phyloP scores from a whole-genome alignment of 2,113 vertebrate species.

The Strigops habroptila region DNA sequence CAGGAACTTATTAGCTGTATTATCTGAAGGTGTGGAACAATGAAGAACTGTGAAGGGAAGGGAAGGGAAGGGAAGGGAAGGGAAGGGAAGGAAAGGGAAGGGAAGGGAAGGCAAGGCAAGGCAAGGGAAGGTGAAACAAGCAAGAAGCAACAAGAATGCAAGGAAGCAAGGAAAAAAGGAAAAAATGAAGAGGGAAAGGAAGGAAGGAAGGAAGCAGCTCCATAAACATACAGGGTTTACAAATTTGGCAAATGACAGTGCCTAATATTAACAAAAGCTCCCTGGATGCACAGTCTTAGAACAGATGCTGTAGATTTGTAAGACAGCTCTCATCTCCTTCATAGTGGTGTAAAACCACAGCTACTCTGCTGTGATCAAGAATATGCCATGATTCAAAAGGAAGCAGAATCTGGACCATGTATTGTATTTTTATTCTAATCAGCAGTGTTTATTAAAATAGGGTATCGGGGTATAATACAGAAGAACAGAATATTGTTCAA shows the following conservation, averaged over 20 bases:
- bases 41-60: neutral
- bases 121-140: too few relatives aligned
- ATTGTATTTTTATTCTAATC: constrained; percentile 16
- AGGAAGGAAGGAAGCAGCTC: neutral
- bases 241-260: neutral
- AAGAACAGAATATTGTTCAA: neutral
- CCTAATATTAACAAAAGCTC: neutral
- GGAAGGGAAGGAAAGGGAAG: neutral
- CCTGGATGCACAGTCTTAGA: neutral
- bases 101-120: too few relatives aligned
- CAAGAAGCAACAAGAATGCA: neutral
- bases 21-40: neutral
- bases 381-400: neutral
- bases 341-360: neutral
- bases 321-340: neutral
- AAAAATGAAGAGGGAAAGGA: neutral
- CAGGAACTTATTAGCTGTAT: neutral
- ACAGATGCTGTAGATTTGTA: neutral
- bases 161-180: neutral
- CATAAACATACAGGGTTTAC: neutral
- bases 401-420: neutral
- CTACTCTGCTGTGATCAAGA: neutral
- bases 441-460: neutral
- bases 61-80: too few relatives aligned
- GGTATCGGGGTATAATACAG: neutral